Evolutionary conservation across 2,888 invertebrate species (phyloP).

Genomic region (Brenthis ino): DNA sequence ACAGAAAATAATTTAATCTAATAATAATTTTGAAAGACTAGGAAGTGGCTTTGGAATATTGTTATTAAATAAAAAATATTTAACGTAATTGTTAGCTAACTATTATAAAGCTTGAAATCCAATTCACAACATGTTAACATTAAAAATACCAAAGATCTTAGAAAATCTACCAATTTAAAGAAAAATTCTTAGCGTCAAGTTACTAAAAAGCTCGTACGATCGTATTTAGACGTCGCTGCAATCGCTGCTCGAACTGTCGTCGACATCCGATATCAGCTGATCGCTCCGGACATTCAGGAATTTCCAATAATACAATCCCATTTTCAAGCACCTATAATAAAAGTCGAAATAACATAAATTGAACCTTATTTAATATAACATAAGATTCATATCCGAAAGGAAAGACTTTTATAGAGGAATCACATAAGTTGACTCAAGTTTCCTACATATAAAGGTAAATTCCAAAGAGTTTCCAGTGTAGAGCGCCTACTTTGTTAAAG

Average conservation of each 20-base stretch:
- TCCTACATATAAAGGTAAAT: constrained; percentile 70
- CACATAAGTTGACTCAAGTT: constrained; percentile 52
- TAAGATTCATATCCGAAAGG: constrained; percentile 46
- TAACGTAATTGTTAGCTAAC: not conserved
- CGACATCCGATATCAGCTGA: constrained; percentile 67
- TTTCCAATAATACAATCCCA: constrained; percentile 74
- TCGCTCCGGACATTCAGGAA: constrained; percentile 71
- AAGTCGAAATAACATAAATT: constrained; percentile 4
- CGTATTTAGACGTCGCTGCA: constrained; percentile 59
- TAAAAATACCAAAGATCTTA: not conserved
- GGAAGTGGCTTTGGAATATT: not conserved
- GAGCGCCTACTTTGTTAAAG: constrained; percentile 38
- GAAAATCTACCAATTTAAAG: constrained; percentile 5
- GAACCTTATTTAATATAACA: constrained; percentile 31
- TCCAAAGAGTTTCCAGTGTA: constrained; percentile 63
- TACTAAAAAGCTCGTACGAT: constrained; percentile 52
- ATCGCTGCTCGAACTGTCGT: constrained; percentile 70
- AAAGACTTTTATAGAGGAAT: constrained; percentile 34
- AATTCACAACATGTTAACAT: too few relatives aligned
- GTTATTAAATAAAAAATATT: not conserved
- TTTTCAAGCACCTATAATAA: constrained; percentile 29
- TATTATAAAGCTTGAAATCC: too few relatives aligned
- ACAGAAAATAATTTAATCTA: constrained; percentile 11
- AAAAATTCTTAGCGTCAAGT: not conserved
- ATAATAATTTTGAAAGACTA: constrained; percentile 1